phyloP scores from a whole-genome alignment of 2,888 invertebrate species.

The Petrolisthes manimaculis region DNA sequence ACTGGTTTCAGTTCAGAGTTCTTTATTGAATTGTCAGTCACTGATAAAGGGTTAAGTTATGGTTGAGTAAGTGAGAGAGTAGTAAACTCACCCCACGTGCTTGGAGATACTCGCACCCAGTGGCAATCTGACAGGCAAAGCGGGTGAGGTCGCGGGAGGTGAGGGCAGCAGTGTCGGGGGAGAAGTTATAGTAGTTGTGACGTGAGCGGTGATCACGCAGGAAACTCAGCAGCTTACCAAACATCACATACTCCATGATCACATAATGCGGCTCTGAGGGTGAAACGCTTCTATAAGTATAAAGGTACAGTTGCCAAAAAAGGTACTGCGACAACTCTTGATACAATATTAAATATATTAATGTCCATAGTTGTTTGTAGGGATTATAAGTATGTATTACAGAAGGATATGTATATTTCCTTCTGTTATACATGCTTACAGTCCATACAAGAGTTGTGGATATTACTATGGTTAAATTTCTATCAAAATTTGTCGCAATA shows the following conservation, averaged over 20 bases:
- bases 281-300: neutral
- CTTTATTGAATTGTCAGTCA: too few relatives aligned
- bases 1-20: too few relatives aligned
- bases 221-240: conserved; percentile 83
- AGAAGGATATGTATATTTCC: too few relatives aligned
- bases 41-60: conserved; percentile 77
- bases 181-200: conserved; percentile 73
- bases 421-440: too few relatives aligned
- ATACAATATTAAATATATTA: too few relatives aligned
- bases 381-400: too few relatives aligned
- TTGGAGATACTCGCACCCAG: conserved; percentile 87
- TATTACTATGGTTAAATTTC: too few relatives aligned
- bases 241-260: conserved; percentile 88
- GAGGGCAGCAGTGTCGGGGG: conserved; percentile 76
- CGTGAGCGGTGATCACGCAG: conserved; percentile 77
- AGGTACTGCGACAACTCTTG: too few relatives aligned
- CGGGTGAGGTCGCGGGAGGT: conserved; percentile 82
- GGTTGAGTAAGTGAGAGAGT: conserved; percentile 81
- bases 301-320: too few relatives aligned
- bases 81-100: conserved; percentile 79
- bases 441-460: too few relatives aligned
- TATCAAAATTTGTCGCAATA: too few relatives aligned
- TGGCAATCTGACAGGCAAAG: conserved; percentile 84
- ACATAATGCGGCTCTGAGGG: conserved; percentile 82
- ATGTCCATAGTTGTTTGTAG: too few relatives aligned